phyloP scores from a whole-genome alignment of 2,797 vertebrate species.

The Pteronotus mesoamericanus region DNA sequence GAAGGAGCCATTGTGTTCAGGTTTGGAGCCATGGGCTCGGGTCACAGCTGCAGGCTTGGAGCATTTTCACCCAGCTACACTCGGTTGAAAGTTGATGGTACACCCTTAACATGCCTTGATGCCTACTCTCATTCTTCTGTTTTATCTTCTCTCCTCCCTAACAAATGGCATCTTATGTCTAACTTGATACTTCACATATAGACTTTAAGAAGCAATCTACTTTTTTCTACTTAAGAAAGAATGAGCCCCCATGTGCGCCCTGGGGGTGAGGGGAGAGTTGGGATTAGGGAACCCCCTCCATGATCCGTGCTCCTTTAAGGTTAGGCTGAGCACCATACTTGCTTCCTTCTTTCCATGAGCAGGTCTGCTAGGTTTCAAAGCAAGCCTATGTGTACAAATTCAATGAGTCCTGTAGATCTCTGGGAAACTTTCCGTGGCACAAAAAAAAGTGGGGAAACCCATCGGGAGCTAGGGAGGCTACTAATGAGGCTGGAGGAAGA shows the following conservation, averaged over 20 bases:
- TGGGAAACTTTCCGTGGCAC: background rate
- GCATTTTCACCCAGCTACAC: background rate
- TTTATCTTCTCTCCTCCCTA: background rate
- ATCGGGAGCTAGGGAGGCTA: background rate
- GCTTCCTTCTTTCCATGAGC: background rate
- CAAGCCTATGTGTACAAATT: background rate
- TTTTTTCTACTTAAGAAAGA: background rate
- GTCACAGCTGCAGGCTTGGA: background rate
- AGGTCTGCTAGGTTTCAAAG: background rate
- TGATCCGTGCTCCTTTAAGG: background rate
- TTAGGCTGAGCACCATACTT: background rate
- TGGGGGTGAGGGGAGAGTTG: background rate
- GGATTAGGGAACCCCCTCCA: background rate
- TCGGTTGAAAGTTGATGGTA: background rate
- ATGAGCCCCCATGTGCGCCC: background rate
- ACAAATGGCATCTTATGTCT: background rate
- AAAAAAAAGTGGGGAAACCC: background rate
- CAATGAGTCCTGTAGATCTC: background rate
- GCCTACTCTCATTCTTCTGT: background rate
- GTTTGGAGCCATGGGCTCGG: background rate
- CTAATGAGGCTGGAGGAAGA: background rate
- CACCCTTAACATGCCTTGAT: background rate
- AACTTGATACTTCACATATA: background rate
- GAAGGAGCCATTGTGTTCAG: background rate
- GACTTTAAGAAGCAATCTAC: background rate